Base-by-base conservation (phyloP, 2,888 invertebrate species). In the Cylindroiulus punctatus region DNA sequence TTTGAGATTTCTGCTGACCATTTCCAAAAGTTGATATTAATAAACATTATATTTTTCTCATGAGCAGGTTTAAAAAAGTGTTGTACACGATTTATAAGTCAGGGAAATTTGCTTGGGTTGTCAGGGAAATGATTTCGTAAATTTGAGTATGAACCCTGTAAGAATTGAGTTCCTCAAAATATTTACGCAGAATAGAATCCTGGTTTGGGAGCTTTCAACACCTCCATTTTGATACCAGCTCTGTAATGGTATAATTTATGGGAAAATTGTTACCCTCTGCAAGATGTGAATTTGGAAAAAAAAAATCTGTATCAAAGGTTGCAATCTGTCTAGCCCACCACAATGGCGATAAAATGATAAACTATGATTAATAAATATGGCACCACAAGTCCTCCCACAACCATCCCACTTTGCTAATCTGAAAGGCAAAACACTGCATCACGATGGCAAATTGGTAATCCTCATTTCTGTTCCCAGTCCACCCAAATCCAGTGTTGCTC, bases 351-450 rank as follows among this genome's bases (percentile, higher is more conserved):
- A 30, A 30, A 26, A 76, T 2, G 26, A 76, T 30, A 76, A 30
- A 26, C 76, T 10, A 76, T 10, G 26, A 17, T 76, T 76, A 76
- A 76, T 76, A 76, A 76, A 76, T 76, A 76, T 76, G 76, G 76
- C 30, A 76, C 30, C 76, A 76, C 22, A 30, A 26, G 14, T 30
- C 76, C 76, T 76, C 76, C 76, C 30, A 76, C 76, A 76, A 76
- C 14, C 26, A 76, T 76, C 30, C 76, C 76, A 26, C 4, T 76
- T 76, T 30, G 22, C 26, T 76, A 22, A 14, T 76, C 76, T 30
- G 30, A 30, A 76, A 30, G 76, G 10, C 26, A 26, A 65, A 5
- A 26, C 26, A 65, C 65, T 65, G 57, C 65, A 30, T 76, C 76
- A 30, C 30, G 76, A 76, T 76, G 30, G 65, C 5, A 22, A 65